Conservation (phyloP, 2,888 invertebrate genomes). For the Amblyteles armatorius region DNA sequence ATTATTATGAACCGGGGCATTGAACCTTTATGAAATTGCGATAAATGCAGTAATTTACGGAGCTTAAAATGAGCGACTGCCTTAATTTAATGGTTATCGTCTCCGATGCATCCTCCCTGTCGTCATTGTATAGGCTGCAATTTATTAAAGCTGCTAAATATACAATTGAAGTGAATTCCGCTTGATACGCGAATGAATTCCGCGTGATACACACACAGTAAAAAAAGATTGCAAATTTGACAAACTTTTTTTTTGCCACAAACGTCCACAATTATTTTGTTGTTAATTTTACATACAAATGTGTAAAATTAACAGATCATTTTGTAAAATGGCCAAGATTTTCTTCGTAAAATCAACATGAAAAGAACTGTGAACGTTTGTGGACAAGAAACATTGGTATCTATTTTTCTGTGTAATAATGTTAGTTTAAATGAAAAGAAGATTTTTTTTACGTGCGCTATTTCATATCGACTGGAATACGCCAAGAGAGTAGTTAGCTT, state of each 20-base stretch:
- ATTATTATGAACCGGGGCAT: neutral
- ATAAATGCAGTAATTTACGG: neutral
- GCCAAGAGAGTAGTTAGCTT: neutral
- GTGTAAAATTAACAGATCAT: too few species aligned
- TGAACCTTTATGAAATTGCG: neutral
- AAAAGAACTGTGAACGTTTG: too few species aligned
- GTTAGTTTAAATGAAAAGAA: neutral
- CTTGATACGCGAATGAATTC: too few species aligned
- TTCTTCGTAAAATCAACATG: too few species aligned
- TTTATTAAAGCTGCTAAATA: neutral
- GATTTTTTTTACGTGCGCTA: neutral
- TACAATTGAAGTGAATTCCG: neutral
- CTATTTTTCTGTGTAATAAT: neutral
- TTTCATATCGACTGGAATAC: too few species aligned
- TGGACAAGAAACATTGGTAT: too few species aligned
- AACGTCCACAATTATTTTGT: too few species aligned
- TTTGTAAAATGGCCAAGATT: too few species aligned
- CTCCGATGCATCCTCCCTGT: neutral
- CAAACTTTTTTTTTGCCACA: too few species aligned
- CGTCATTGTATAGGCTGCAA: neutral
- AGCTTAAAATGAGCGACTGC: neutral
- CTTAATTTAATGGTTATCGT: neutral
- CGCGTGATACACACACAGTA: too few species aligned
- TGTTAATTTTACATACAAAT: too few species aligned
- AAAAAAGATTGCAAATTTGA: too few species aligned